Evolutionary conservation across 2,797 vertebrate species (phyloP).

Genomic region (Sebastes kiyomatsui): DNA sequence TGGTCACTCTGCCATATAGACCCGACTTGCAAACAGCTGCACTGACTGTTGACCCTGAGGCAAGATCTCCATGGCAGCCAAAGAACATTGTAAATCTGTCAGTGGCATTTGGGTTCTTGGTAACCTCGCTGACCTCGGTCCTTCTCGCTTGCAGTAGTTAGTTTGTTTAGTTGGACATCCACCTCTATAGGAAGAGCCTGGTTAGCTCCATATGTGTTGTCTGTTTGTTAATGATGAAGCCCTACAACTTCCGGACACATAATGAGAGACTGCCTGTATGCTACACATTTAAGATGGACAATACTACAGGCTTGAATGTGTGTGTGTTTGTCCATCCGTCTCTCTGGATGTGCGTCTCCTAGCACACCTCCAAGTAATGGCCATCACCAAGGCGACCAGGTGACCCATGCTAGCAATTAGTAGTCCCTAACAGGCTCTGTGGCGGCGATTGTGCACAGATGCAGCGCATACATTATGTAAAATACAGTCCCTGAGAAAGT

Average conservation of each 20-base stretch:
- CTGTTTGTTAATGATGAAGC: constrained; percentile 46
- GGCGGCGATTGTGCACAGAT: constrained; percentile 60
- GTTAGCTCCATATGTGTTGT: constrained; percentile 11
- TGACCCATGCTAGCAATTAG: constrained; percentile 79
- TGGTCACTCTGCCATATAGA: neutral
- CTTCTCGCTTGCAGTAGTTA: neutral
- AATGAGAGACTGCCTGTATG: constrained; percentile 35
- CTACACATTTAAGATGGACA: constrained; percentile 17
- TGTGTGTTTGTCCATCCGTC: constrained; percentile 2
- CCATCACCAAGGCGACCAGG: constrained; percentile 74
- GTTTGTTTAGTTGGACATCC: constrained; percentile 19
- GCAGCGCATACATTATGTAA: constrained; percentile 72
- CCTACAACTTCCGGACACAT: constrained; percentile 26
- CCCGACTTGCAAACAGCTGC: constrained; percentile 15
- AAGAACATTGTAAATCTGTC: constrained; percentile 19
- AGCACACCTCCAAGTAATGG: constrained; percentile 65
- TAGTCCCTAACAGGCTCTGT: constrained; percentile 64
- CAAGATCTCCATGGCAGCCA: constrained; percentile 9
- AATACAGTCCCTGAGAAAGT: constrained; percentile 61
- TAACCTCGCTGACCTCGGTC: constrained; percentile 5
- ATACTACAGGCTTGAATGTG: neutral
- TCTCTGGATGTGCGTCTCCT: constrained; percentile 8
- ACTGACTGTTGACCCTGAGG: constrained; percentile 25
- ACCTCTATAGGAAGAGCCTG: constrained; percentile 3
- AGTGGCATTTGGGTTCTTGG: constrained; percentile 5